Base-by-base conservation (phyloP, 1,140 invertebrate species). In the Trichogramma pretiosum region DNA sequence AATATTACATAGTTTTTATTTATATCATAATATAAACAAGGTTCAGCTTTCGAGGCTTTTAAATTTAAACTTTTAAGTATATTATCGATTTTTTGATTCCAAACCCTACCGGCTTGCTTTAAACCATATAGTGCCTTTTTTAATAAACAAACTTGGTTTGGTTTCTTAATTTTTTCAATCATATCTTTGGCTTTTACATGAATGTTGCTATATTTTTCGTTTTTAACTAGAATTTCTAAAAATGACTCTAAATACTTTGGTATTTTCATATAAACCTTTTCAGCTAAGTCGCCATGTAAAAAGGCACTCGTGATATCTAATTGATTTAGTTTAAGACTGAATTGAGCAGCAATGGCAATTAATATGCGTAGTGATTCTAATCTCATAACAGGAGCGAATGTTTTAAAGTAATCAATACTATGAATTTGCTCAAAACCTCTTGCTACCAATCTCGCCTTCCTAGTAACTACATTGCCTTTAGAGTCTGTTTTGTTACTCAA, bases 251-350 rank as follows among this genome's bases (percentile, higher is more conserved):
- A n/a, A n/a, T n/a, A n/a, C 16, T 56, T 40, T 11, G 64, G 65
- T 42, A 58, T 58, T 39, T 56, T 50, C 65, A 72, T 71, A 40
- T 67, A 72, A 4, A 73, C 60, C 7, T 65, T 59, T 52, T 61
- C 61, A 18, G 64, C 37, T 9, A 68, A 14, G n/a, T 52, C 36
- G 3, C 59, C 56, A 35, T 66, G 52, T 1, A 65, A 45, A 48
- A 60, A 68, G 7, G 62, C 61, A 11, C 56, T 67, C 18, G 47
- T 56, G 2, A 62, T 55, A 54, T 67, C 66, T 13, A 59, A 50
- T 34, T 68, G 66, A 1, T 48, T 14, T 8, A 67, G 34, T 4
- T 54, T 3, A n/a, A 56, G 41, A 23, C 53, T 46, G 19, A 46
- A 3, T 16, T 32, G 16, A 21, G 13, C 26, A 14, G 37, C 24